Percentiles rank a stretch among this genome's conserved stretches.
Conservation (phyloP, 2,797 vertebrate species). For the Esox masquinongy region DNA sequence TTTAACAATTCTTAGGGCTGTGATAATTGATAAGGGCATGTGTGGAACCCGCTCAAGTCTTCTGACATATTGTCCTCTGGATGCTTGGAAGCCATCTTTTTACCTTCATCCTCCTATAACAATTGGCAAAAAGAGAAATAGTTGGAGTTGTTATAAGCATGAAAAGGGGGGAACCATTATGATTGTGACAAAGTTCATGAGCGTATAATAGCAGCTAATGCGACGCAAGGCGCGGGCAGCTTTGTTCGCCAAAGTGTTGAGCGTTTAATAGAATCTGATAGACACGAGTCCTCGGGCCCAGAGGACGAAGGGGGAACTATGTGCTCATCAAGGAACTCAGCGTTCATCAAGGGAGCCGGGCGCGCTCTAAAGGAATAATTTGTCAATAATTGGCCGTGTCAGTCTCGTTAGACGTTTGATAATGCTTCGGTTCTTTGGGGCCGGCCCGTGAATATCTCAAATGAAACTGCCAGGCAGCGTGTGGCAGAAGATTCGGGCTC, state of each 20-base stretch:
- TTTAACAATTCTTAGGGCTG: slow-evolving; percentile 16
- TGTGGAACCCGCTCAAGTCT: background rate
- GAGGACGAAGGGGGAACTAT: slow-evolving; percentile 39
- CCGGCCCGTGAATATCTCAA: slow-evolving; percentile 67
- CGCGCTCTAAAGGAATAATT: slow-evolving; percentile 75
- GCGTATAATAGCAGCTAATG: slow-evolving; percentile 74
- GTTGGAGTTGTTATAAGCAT: slow-evolving; percentile 50
- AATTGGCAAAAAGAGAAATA: slow-evolving; percentile 8
- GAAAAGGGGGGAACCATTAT: slow-evolving; percentile 58
- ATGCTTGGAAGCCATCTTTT: slow-evolving; percentile 15
- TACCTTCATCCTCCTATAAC: slow-evolving; percentile 15
- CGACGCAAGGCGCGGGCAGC: slow-evolving; percentile 59
- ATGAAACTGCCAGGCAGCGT: slow-evolving; percentile 65
- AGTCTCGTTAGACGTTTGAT: slow-evolving; percentile 75
- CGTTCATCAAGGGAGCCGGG: slow-evolving; percentile 51
- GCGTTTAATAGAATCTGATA: slow-evolving; percentile 82
- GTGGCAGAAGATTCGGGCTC: slow-evolving; percentile 76
- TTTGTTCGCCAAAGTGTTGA: slow-evolving; percentile 73
- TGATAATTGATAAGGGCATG: slow-evolving; percentile 28
- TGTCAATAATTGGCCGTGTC: slow-evolving; percentile 85
- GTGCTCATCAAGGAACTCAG: slow-evolving; percentile 3
- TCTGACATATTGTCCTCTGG: background rate
- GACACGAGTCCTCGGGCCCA: slow-evolving; percentile 58
- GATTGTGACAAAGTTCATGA: slow-evolving; percentile 73
- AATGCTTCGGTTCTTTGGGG: slow-evolving; percentile 63